Percentiles rank a stretch among this genome's conserved stretches.
Evolutionary conservation across 2,888 invertebrate species (phyloP).

Genomic region (Ischnura elegans): DNA sequence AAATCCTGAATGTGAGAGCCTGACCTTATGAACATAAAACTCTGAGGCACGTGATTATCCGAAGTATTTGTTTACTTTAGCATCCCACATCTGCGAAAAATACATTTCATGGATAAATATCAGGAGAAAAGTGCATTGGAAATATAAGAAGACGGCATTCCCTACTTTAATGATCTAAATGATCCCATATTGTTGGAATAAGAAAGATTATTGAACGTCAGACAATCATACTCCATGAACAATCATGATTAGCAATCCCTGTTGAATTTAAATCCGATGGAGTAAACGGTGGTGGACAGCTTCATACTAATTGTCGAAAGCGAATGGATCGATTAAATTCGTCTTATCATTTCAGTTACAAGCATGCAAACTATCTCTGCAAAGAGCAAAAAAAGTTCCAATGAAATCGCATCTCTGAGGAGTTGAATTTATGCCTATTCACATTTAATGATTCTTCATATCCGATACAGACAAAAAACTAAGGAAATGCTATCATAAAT

Average conservation of each 20-base stretch:
- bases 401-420: neutral
- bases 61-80: too few relatives aligned
- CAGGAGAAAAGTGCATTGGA: too few relatives aligned
- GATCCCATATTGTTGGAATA: too few relatives aligned
- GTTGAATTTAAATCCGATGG: neutral
- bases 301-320: neutral
- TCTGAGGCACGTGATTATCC: too few relatives aligned
- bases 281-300: neutral
- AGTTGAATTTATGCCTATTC: neutral
- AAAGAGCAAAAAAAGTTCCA: neutral
- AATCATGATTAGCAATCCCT: neutral
- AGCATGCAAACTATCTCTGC: neutral
- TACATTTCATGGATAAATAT: too few relatives aligned
- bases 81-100: too few relatives aligned
- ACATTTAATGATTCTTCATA: neutral
- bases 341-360: conserved; percentile 9
- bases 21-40: too few relatives aligned
- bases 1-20: too few relatives aligned
- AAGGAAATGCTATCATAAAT: neutral
- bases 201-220: too few relatives aligned
- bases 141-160: too few relatives aligned
- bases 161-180: too few relatives aligned
- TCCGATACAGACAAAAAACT: neutral
- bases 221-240: too few relatives aligned
- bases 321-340: neutral